Percentiles rank a stretch among this genome's conserved stretches.
Evolutionary conservation across 2,113 vertebrate genomes (phyloP).

Genomic region (Eptesicus fuscus): DNA sequence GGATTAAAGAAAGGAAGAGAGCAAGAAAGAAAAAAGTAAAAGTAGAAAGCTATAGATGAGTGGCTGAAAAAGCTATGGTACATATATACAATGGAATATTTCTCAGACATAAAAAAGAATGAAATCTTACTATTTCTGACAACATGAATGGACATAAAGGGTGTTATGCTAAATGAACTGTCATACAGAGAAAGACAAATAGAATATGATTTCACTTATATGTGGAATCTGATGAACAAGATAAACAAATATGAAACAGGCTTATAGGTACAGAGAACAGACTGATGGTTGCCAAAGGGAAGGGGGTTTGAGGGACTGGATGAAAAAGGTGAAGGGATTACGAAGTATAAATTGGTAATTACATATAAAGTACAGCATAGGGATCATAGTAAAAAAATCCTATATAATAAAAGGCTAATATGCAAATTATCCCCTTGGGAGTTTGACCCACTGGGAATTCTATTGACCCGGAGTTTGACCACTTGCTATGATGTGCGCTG

Average conservation of each 20-base stretch:
- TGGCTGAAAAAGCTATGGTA: background rate
- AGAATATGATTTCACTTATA: background rate
- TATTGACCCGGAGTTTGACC: too few relatives aligned
- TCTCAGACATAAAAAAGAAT: background rate
- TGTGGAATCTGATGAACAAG: background rate
- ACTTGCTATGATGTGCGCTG: too few relatives aligned
- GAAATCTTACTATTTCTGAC: background rate
- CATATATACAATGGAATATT: background rate
- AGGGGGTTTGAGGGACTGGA: background rate
- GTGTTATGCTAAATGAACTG: background rate
- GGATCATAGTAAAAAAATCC: background rate
- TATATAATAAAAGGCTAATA: too few relatives aligned
- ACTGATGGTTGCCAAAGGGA: background rate
- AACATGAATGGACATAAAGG: background rate
- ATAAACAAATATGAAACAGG: background rate
- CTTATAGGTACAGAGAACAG: background rate
- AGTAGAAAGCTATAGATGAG: background rate
- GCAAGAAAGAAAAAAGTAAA: background rate
- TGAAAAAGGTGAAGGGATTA: background rate
- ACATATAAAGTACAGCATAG: background rate
- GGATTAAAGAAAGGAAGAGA: too few relatives aligned
- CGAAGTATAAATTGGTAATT: background rate
- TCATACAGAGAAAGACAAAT: background rate
- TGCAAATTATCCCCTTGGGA: too few relatives aligned
- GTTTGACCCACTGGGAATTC: too few relatives aligned